Percentiles rank a stretch among this genome's conserved stretches.
Conservation (phyloP, 2,113 vertebrate genomes). For the Tiliqua scincoides region DNA sequence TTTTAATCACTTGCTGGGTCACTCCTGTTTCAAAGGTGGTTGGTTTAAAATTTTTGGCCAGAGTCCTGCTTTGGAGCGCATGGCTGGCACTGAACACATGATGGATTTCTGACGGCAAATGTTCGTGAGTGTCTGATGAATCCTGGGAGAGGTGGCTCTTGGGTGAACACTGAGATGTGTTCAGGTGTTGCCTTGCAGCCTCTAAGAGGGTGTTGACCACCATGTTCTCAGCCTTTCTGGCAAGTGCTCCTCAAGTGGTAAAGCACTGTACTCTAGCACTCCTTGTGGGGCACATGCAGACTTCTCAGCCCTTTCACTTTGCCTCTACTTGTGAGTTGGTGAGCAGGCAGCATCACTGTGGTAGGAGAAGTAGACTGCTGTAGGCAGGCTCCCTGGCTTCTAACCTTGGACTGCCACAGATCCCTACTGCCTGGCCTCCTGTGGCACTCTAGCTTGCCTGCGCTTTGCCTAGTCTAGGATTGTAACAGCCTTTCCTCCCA, state of each 20-base stretch:
- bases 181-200: neutral
- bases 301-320: neutral
- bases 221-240: neutral
- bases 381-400: neutral
- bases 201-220: too few species aligned
- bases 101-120: neutral
- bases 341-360: neutral
- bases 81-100: constrained; percentile 27
- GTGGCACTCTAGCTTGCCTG: too few species aligned
- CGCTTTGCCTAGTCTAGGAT: too few species aligned
- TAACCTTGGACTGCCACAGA: neutral
- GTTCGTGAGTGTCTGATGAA: neutral
- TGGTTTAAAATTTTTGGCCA: neutral
- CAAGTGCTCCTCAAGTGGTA: neutral
- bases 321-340: neutral
- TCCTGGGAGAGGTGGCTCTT: too few species aligned
- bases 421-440: neutral
- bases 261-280: neutral
- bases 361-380: neutral
- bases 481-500: neutral
- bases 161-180: too few species aligned
- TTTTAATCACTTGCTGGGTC: constrained; percentile 2
- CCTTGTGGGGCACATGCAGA: neutral
- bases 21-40: neutral
- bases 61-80: constrained; percentile 33